These are phyloP conservation scores for Macrosiphum euphorbiae DNA, from an alignment of 2,888 invertebrate genomes.

Conservation along the genomic window DNA sequence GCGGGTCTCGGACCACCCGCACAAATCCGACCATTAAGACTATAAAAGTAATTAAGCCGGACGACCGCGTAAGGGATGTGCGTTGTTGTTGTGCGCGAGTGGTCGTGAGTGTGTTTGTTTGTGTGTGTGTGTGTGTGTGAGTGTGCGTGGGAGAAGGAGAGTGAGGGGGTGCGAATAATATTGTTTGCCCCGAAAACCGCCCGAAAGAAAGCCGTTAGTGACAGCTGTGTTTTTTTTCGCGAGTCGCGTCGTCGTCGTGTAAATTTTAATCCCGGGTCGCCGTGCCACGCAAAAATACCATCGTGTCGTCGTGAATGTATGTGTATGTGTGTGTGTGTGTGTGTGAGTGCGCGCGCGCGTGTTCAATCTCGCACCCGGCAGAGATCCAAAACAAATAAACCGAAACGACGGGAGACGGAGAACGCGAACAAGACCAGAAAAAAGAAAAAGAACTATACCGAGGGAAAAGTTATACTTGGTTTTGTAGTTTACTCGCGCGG, in stretches of 20 bases:
- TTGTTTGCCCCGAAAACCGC: not conserved
- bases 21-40: constrained; percentile 32
- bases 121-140: no score
- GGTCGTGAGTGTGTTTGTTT: not conserved
- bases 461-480: not conserved
- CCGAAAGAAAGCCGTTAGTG: constrained; percentile 45
- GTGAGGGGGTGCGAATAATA: not conserved
- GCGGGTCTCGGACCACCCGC: not conserved
- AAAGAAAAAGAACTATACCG: not conserved
- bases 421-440: constrained; percentile 1
- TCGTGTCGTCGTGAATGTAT: not conserved
- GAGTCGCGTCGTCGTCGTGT: constrained; percentile 36
- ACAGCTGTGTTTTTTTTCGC: constrained; percentile 51
- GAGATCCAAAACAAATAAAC: constrained; percentile 46
- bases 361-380: constrained; percentile 13
- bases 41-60: constrained; percentile 37
- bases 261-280: constrained; percentile 53
- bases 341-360: not conserved
- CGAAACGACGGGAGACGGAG: not conserved
- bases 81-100: not conserved
- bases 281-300: not conserved
- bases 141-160: not conserved
- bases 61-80: not conserved
- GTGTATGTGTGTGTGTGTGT: not conserved
- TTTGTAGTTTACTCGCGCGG: not conserved